These are phyloP conservation scores for Cyprinodon tularosa DNA, from an alignment of 2,113 vertebrate species.

Conservation along the genomic window DNA sequence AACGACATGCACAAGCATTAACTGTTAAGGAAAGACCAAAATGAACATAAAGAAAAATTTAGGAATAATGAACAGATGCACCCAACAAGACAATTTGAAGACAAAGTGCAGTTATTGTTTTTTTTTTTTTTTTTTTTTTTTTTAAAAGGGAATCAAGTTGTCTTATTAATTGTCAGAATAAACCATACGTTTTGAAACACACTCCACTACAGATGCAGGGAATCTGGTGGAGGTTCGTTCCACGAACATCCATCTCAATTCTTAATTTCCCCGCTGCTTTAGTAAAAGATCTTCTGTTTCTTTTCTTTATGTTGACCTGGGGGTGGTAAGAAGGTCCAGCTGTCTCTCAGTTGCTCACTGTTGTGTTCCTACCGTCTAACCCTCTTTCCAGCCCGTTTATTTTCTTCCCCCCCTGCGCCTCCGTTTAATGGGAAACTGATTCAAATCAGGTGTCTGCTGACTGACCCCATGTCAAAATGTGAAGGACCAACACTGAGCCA, in stretches of 20 bases:
- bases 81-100: not conserved
- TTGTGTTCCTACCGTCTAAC: slow-evolving; percentile 1
- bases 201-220: not conserved
- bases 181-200: not conserved
- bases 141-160: not conserved
- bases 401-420: not conserved
- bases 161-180: not conserved
- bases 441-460: slow-evolving; percentile 19
- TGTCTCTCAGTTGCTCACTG: slow-evolving; percentile 19
- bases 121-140: not conserved
- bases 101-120: not conserved
- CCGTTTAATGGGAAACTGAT: slow-evolving; percentile 26
- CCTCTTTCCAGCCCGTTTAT: not conserved
- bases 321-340: slow-evolving; percentile 22
- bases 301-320: slow-evolving; percentile 19
- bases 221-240: not conserved
- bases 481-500: slow-evolving; percentile 1
- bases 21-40: too few relatives aligned
- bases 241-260: not conserved
- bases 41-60: too few relatives aligned
- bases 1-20: too few relatives aligned
- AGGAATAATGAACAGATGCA: too few relatives aligned
- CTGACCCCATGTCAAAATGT: slow-evolving; percentile 27
- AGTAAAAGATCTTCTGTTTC: slow-evolving; percentile 5
- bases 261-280: not conserved